phyloP scores from a whole-genome alignment of 1,140 invertebrate genomes.

The Zaprionus ghesquierei region DNA sequence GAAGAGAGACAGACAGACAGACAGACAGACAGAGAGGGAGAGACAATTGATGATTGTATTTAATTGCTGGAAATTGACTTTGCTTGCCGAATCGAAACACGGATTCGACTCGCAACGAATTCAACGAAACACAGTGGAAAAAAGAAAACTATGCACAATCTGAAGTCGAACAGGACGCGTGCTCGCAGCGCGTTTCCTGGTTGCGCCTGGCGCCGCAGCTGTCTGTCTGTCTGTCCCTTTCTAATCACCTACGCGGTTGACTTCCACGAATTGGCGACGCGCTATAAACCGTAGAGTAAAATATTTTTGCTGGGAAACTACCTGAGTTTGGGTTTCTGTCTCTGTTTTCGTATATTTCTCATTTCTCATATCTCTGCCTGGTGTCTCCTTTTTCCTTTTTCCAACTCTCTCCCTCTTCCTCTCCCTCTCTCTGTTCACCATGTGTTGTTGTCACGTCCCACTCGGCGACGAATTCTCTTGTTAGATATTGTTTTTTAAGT shows the following conservation, averaged over 20 bases:
- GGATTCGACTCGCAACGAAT: conserved; percentile 5
- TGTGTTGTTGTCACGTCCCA: conserved; percentile 48
- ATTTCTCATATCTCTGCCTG: background rate
- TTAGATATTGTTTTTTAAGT: conserved; percentile 44
- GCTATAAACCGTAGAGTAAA: background rate
- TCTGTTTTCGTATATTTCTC: background rate
- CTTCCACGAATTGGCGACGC: conserved; percentile 29
- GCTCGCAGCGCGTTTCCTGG: conserved; percentile 8
- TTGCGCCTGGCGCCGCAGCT: conserved; percentile 26
- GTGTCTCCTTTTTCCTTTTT: too few relatives aligned
- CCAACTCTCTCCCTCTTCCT: background rate
- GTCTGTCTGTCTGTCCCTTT: background rate
- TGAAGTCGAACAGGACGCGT: background rate
- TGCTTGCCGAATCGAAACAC: conserved; percentile 3
- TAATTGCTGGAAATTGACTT: conserved; percentile 36
- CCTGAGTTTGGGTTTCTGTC: conserved; percentile 21
- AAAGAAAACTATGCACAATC: too few relatives aligned
- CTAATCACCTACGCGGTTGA: conserved; percentile 15
- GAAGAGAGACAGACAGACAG: background rate
- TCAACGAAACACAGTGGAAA: background rate
- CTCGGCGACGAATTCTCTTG: background rate
- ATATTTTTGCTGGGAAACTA: conserved; percentile 1
- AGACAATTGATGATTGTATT: conserved; percentile 38
- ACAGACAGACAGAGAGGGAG: conserved; percentile 24
- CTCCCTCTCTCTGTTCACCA: background rate